A percentile compares a stretch with the other conserved stretches of the same genome.
phyloP scores from a whole-genome alignment of 2,113 vertebrate species.

The Barnardius zonarius region DNA sequence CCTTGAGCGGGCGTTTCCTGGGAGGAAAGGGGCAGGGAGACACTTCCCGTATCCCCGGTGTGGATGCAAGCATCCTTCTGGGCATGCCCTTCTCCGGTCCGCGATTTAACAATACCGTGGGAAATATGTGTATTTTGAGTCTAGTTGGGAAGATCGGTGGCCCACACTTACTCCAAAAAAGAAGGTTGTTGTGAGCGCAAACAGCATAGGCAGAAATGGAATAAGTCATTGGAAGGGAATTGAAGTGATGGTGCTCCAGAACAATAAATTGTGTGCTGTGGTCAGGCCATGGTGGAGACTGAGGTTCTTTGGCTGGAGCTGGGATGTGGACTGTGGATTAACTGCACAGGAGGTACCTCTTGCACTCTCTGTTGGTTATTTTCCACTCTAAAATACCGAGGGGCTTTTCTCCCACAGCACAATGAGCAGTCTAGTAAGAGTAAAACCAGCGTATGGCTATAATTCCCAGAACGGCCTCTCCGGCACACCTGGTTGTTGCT shows the following conservation, averaged over 20 bases:
- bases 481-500: neutral
- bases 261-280: fast-evolving
- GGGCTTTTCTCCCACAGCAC: neutral
- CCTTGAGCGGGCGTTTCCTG: neutral
- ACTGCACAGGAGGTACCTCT: neutral
- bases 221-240: neutral
- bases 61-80: neutral
- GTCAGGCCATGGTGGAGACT: neutral
- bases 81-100: neutral
- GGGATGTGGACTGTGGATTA: neutral
- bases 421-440: neutral
- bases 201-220: neutral
- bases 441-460: neutral
- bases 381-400: neutral
- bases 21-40: neutral
- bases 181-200: neutral
- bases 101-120: neutral
- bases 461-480: neutral
- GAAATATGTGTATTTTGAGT: fast-evolving
- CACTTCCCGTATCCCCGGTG: fast-evolving
- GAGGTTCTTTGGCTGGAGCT: neutral
- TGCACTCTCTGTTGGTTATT: constrained; percentile 26
- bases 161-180: neutral
- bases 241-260: neutral
- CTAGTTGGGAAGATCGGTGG: neutral